phyloP scores from a whole-genome alignment of 1,140 invertebrate genomes.

The Amphibalanus amphitrite region DNA sequence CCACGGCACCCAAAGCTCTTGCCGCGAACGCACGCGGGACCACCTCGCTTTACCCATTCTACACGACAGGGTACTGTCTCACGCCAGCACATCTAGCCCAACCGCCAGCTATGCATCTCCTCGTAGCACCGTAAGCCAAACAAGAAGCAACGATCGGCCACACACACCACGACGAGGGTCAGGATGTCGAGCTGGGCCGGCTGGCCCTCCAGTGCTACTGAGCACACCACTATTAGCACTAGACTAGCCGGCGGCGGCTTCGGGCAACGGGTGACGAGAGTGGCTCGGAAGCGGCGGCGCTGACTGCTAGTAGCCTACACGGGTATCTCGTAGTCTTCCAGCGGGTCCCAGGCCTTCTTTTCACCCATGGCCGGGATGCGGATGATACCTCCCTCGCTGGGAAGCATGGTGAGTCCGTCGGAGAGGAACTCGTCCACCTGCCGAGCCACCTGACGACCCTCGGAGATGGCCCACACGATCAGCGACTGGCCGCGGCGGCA shows the following conservation, averaged over 20 bases:
- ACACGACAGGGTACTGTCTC: too few species aligned
- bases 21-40: too few species aligned
- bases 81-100: too few species aligned
- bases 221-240: neutral
- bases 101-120: too few species aligned
- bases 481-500: conserved; percentile 92
- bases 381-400: conserved; percentile 79
- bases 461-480: conserved; percentile 95
- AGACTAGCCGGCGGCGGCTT: conserved; percentile 3
- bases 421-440: conserved; percentile 72
- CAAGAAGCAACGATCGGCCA: neutral
- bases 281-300: too few species aligned
- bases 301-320: too few species aligned
- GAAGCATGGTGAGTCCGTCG: conserved; percentile 51
- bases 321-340: neutral
- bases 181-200: neutral
- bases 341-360: conserved; percentile 1
- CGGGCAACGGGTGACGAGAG: conserved; percentile 1
- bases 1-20: too few species aligned
- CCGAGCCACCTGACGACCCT: conserved; percentile 88
- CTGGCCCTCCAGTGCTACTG: neutral
- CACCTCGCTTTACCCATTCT: too few species aligned
- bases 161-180: neutral
- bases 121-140: neutral
- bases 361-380: conserved; percentile 19